Base-by-base conservation (phyloP, 2,113 vertebrate species). In the Gasterosteus nipponicus region DNA sequence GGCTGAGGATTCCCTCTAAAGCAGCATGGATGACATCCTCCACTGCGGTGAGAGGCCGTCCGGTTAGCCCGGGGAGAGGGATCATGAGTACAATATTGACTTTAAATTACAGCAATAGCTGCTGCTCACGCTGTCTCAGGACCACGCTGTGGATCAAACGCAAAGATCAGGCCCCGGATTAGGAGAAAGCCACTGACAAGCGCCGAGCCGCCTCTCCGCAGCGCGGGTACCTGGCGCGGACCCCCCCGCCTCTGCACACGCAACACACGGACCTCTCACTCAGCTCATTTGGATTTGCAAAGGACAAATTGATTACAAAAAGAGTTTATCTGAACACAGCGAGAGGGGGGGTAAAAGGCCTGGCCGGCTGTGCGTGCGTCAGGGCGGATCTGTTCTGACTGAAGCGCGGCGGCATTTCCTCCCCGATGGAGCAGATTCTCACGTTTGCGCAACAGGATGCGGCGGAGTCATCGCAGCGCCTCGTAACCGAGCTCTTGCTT, bases 101-200 rank as follows among this genome's bases (percentile, higher is more conserved):
- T 94, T 93, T 91, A 94, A 93, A 94, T 94, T 93, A 93, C 92
- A 89, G 90, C 92, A 69, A 90, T 92, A 92, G 93, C 92, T 90
- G 92, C 91, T 92, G 92, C 93, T 94, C 92, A 91, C 78, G 84
- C 88, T 80, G 87, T 92, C 92, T 93, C 94, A 91, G 92, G 85
- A 93, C 92, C 90, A 93, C 81, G 87, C 86, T 86, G 88, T 57
- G 91, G 93, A 94, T 94, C 94, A 95, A 94, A 94, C 92, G 87
- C 85, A 82, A 91, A 94, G 94, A 95, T 94, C 92, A 95, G 90
- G 80, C 87, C 22, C 80, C 11, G 93, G 94, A 94, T 95, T 95
- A 94, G 81, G 86, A 88, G 85, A 91, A 94, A 95, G 92, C 93
- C 92, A 89, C 92, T 91, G 91, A 92, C 92, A 93, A 92, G 92